A percentile compares a stretch with the other conserved stretches of the same genome.
phyloP scores from a whole-genome alignment of 1,140 invertebrate genomes.

The Apocrypta bakeri region DNA sequence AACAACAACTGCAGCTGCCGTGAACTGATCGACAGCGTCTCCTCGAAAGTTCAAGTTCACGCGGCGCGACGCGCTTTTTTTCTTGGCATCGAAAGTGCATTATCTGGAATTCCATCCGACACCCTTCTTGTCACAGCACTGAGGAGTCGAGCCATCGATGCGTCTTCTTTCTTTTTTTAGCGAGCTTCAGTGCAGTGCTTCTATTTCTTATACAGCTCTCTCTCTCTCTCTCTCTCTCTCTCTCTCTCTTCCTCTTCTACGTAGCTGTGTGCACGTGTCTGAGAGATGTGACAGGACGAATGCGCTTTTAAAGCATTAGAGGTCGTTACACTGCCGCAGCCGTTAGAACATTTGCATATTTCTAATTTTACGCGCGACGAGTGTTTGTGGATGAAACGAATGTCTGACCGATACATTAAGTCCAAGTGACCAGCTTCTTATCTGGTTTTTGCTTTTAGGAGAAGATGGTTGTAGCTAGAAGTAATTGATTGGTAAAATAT shows the following conservation, averaged over 20 bases:
- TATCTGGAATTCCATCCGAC: constrained; percentile 55
- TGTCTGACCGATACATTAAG: background rate
- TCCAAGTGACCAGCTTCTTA: too few species aligned
- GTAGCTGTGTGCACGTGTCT: constrained; percentile 46
- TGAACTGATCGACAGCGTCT: constrained; percentile 30
- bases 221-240: too few species aligned
- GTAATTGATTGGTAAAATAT: background rate
- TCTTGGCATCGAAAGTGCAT: constrained; percentile 55
- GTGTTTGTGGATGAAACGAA: background rate
- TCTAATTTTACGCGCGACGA: background rate
- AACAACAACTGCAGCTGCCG: background rate
- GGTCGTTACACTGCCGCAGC: constrained; percentile 6
- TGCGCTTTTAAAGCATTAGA: constrained; percentile 43
- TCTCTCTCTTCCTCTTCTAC: too few species aligned
- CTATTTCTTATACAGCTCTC: background rate
- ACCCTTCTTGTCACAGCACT: constrained; percentile 53
- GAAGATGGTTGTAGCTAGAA: background rate
- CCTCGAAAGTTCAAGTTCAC: constrained; percentile 60
- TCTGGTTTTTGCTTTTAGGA: too few species aligned
- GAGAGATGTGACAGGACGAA: constrained; percentile 36
- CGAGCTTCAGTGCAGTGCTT: background rate
- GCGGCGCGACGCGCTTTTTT: constrained; percentile 59
- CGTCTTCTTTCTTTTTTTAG: background rate
- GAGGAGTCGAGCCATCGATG: background rate
- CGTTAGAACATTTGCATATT: constrained; percentile 46